Evolutionary conservation across 2,888 invertebrate species (phyloP).

Genomic region (Hypomecis punctinalis): DNA sequence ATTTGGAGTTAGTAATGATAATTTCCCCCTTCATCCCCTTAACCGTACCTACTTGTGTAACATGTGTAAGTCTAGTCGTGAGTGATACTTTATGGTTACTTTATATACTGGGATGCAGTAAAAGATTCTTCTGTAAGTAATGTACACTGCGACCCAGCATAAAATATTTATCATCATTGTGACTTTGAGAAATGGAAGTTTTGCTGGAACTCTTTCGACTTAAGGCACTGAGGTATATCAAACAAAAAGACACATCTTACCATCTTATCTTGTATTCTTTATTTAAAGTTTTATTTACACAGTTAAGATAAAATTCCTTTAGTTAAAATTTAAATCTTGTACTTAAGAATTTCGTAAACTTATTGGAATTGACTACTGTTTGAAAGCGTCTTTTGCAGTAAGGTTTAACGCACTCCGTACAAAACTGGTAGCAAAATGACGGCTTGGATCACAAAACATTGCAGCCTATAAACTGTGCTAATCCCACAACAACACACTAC

Average conservation of each 20-base stretch:
- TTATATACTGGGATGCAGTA: background rate
- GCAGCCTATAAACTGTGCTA: slow-evolving; percentile 53
- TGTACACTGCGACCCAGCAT: no score
- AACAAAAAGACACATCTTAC: no score
- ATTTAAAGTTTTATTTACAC: no score
- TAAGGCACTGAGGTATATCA: no score
- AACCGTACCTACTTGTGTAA: no score
- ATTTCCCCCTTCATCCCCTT: slow-evolving; percentile 26
- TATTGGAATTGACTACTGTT: slow-evolving; percentile 9
- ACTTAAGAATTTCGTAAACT: no score
- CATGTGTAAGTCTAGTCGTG: slow-evolving; percentile 14
- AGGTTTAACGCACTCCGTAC: slow-evolving; percentile 57
- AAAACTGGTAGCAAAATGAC: slow-evolving; percentile 64
- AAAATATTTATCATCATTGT: no score
- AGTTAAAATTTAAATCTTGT: no score
- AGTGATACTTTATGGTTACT: background rate
- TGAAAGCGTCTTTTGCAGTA: slow-evolving; percentile 12
- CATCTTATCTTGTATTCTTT: no score
- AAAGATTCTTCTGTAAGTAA: background rate
- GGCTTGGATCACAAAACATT: slow-evolving; percentile 58
- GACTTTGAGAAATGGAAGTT: no score
- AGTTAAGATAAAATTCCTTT: no score
- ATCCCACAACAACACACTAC: slow-evolving; percentile 37
- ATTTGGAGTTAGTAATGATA: slow-evolving; percentile 33
- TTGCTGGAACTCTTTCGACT: no score